Evolutionary conservation across 53 echinoderm and acorn worm genomes (phyloP), one percentile per base, ranked within the genome.

Genomic region (Astropecten irregularis): DNA sequence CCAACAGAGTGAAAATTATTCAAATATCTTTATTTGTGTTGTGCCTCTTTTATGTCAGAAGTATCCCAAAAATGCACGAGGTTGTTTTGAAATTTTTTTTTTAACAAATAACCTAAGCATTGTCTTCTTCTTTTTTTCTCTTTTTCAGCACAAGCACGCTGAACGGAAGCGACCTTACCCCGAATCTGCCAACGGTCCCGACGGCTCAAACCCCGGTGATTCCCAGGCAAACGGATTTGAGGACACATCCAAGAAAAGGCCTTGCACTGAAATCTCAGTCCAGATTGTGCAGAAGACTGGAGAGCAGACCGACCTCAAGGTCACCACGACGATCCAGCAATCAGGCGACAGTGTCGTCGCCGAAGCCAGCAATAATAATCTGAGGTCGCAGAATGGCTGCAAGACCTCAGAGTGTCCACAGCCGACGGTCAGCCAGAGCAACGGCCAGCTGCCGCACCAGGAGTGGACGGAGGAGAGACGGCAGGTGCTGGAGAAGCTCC

Each of bases 231-330:
- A 86, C 71, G 82, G 77, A 14, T 73, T 69, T 54, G 54, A 66
- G 39, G 73, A 65, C 19, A 30, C 84, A 55, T 20, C 84, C 47
- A 40, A 7, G 57, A 84, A 84, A 27, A 70, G 84, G 3, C 84
- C 69, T n/a, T 84, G 84, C 50, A 84, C 84, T 8, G 84, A 84
- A 28, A 71, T 84, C 19, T 70, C 69, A 32, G 84, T 84, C 13
- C 70, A 84, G 51, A 70, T 84, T 3, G 73, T 73, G 9, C 73
- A 73, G 54, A 73, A 73, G 54, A 53, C 73, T 5, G 73, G 73
- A 15, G 73, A 73, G 52, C 73, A 73, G 52, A 73, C 73, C 3
- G 73, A 73, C 54, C 73, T 73, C 14, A 73, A 51, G 7, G 73
- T 73, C 28, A 73, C 73, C 38, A 73, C 73, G 10, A 73, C 73